Percentiles rank a stretch among this genome's conserved stretches.
These are phyloP conservation scores for Pristionchus arcanus DNA, from an alignment of 2,888 invertebrate species.

Conservation along the genomic window DNA sequence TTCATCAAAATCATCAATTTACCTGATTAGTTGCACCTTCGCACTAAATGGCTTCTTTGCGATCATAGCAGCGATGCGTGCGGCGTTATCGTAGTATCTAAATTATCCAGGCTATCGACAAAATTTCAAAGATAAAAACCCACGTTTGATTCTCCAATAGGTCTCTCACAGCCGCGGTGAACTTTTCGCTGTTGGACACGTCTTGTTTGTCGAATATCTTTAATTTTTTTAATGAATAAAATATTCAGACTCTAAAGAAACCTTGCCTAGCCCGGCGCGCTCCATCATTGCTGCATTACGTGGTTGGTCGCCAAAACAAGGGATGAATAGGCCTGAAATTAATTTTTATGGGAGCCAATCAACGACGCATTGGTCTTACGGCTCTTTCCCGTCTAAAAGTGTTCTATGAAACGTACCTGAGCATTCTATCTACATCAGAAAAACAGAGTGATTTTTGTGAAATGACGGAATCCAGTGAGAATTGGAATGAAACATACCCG, in stretches of 20 bases:
- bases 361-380: too few relatives aligned
- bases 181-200: not conserved
- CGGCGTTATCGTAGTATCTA: too few relatives aligned
- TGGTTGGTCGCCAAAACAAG: not conserved
- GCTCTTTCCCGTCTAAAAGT: not conserved
- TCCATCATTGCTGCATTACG: constrained; percentile 31
- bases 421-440: too few relatives aligned
- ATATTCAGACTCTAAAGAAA: not conserved
- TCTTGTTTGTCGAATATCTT: constrained; percentile 16
- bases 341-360: not conserved
- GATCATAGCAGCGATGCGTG: too few relatives aligned
- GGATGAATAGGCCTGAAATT: constrained; percentile 18
- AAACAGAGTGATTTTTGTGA: too few relatives aligned
- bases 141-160: not conserved
- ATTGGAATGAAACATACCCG: not conserved
- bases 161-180: not conserved
- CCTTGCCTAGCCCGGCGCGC: not conserved
- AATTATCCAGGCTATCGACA: not conserved
- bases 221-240: not conserved
- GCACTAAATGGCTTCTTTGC: too few relatives aligned
- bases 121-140: not conserved
- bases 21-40: too few relatives aligned
- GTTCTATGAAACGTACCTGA: too few relatives aligned
- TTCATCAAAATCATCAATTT: too few relatives aligned
- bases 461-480: too few relatives aligned